Evolutionary conservation across 35 echinoderm and acorn worm genomes (phyloP).

Genomic region (Heliocidaris erythrogramma): DNA sequence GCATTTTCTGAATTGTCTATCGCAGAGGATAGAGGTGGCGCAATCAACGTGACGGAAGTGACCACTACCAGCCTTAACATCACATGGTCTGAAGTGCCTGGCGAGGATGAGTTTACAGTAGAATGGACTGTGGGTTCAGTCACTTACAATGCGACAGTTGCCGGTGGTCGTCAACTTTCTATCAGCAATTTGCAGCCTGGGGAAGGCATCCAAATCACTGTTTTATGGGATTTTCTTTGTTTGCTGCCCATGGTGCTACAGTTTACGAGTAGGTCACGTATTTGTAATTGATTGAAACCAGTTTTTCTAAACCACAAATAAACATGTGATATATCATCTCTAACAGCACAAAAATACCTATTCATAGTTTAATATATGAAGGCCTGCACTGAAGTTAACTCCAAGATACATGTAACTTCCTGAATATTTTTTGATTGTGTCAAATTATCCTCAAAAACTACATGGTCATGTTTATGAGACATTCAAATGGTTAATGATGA

Average conservation of each 20-base stretch:
- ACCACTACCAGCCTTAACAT: slow-evolving; percentile 7
- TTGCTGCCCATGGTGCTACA: background rate
- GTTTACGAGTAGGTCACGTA: background rate
- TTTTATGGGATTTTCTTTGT: slow-evolving; percentile 27
- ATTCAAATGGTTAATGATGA: too few relatives aligned
- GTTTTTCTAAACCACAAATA: too few relatives aligned
- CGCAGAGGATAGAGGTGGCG: background rate
- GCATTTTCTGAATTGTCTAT: background rate
- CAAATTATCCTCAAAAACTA: too few relatives aligned
- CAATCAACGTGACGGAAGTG: background rate
- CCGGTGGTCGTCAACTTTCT: background rate
- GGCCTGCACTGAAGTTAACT: too few relatives aligned
- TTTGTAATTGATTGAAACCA: too few relatives aligned
- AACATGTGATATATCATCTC: too few relatives aligned
- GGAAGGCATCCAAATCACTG: background rate
- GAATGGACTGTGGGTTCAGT: background rate
- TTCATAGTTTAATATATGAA: too few relatives aligned
- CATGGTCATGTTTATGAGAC: too few relatives aligned
- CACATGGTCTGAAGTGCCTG: background rate
- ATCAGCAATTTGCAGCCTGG: background rate
- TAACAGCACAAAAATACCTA: too few relatives aligned
- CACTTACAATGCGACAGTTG: background rate
- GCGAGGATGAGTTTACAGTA: background rate
- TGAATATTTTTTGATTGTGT: too few relatives aligned
- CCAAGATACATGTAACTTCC: too few relatives aligned